These are phyloP conservation scores for Malurus elegans DNA, from an alignment of 2,113 vertebrate species.

Conservation along the genomic window DNA sequence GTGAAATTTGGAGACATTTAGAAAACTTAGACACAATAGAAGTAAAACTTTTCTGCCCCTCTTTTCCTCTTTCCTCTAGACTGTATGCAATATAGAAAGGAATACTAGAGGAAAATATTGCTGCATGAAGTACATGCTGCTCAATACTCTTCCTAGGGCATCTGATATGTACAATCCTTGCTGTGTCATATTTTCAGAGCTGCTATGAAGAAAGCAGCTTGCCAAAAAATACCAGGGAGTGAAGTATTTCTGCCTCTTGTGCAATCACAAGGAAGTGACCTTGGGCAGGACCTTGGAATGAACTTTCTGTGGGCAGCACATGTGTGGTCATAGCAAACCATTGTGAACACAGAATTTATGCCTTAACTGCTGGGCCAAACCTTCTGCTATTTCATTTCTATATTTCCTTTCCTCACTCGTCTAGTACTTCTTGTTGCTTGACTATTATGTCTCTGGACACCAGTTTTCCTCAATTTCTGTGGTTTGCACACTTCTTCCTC, in stretches of 20 bases:
- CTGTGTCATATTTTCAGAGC: conserved; percentile 5
- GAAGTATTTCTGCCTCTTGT: conserved; percentile 44
- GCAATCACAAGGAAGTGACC: conserved; percentile 33
- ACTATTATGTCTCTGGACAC: background rate
- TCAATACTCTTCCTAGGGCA: background rate
- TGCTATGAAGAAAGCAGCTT: background rate
- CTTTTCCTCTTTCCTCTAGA: background rate
- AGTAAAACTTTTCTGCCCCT: background rate
- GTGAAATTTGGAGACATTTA: background rate
- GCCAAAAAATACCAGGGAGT: conserved; percentile 33
- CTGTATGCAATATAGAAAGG: background rate
- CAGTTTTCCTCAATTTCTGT: background rate
- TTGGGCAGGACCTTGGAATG: conserved; percentile 9
- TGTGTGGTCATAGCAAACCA: conserved; percentile 3
- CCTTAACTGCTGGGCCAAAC: background rate
- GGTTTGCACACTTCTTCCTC: background rate
- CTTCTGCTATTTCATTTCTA: background rate
- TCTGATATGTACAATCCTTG: background rate
- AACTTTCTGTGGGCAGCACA: conserved; percentile 4
- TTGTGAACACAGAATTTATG: background rate
- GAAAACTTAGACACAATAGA: background rate
- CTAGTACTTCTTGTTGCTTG: background rate
- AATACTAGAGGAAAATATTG: background rate
- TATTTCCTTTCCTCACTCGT: background rate
- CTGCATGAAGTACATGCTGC: background rate